Conservation (phyloP, 2,113 vertebrate genomes). For the Heterotis niloticus region DNA sequence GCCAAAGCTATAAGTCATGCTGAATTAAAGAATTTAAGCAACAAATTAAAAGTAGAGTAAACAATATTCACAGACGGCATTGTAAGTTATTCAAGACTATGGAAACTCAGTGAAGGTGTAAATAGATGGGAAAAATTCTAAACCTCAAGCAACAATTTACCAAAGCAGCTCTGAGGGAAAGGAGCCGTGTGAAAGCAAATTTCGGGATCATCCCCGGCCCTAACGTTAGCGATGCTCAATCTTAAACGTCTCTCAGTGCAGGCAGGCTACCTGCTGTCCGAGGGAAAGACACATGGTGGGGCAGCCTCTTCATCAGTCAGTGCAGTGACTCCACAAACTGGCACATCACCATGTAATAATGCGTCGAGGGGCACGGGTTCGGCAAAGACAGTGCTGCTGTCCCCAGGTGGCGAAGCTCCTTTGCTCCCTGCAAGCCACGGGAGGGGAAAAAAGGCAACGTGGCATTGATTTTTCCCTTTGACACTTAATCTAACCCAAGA, state of each 20-base stretch:
- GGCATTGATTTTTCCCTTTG: slow-evolving; percentile 65
- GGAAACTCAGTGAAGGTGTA: too few species aligned
- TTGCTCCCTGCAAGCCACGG: slow-evolving; percentile 42
- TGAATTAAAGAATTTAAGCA: too few species aligned
- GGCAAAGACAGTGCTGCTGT: slow-evolving; percentile 36
- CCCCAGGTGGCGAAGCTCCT: slow-evolving; percentile 51
- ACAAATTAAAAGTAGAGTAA: too few species aligned
- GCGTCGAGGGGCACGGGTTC: slow-evolving; percentile 37
- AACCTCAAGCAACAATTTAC: too few species aligned
- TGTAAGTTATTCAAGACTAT: too few species aligned
- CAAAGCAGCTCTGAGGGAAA: too few species aligned
- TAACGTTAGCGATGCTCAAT: neutral
- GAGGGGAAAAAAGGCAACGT: slow-evolving; percentile 33
- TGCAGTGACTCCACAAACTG: slow-evolving; percentile 12
- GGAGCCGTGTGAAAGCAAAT: too few species aligned
- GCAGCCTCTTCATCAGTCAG: slow-evolving; percentile 25
- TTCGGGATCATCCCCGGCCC: neutral
- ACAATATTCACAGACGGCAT: too few species aligned
- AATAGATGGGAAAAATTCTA: too few species aligned
- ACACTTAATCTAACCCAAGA: slow-evolving; percentile 66
- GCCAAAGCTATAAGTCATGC: too few species aligned
- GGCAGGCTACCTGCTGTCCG: neutral
- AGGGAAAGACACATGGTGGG: slow-evolving; percentile 16
- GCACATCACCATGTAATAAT: slow-evolving; percentile 35
- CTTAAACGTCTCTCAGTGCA: slow-evolving; percentile 1